Evolutionary conservation across 1,140 invertebrate genomes (phyloP).

Genomic region (Trachelipus rathkii): DNA sequence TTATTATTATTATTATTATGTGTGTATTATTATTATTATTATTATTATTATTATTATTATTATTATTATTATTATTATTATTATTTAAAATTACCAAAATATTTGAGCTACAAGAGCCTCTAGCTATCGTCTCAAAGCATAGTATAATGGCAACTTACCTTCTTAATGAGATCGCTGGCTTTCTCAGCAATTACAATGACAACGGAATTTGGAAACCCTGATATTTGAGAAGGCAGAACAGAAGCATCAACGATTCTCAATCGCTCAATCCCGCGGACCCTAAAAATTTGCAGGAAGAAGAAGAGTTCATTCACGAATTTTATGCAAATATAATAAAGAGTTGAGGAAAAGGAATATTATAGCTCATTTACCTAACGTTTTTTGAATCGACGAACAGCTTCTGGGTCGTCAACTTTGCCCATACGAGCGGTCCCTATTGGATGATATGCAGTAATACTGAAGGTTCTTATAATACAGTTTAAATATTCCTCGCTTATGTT

Average conservation of each 20-base stretch:
- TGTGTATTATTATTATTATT: no score
- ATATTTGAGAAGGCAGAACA: slow-evolving; percentile 63
- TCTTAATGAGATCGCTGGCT: slow-evolving; percentile 60
- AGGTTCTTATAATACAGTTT: slow-evolving; percentile 62
- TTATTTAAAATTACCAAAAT: no score
- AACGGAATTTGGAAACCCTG: slow-evolving; percentile 65
- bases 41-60: no score
- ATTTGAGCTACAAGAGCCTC: no score
- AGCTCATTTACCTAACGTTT: slow-evolving; percentile 54
- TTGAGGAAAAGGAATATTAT: neutral
- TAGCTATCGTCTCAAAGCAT: no score
- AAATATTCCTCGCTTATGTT: slow-evolving; percentile 52
- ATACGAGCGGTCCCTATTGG: slow-evolving; percentile 64
- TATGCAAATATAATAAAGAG: neutral
- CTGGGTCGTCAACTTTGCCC: slow-evolving; percentile 50
- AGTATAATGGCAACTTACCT: slow-evolving; percentile 12
- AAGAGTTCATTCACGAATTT: slow-evolving; percentile 28
- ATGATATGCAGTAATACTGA: slow-evolving; percentile 64
- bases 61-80: no score
- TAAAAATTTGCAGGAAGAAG: slow-evolving; percentile 48
- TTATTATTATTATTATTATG: no score
- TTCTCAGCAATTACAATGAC: slow-evolving; percentile 63
- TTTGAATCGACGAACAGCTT: slow-evolving; percentile 58
- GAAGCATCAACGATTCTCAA: slow-evolving; percentile 68
- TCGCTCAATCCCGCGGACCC: slow-evolving; percentile 60